A percentile compares a stretch with the other conserved stretches of the same genome.
phyloP scores from a whole-genome alignment of 2,797 vertebrate species.

The Miichthys miiuy region DNA sequence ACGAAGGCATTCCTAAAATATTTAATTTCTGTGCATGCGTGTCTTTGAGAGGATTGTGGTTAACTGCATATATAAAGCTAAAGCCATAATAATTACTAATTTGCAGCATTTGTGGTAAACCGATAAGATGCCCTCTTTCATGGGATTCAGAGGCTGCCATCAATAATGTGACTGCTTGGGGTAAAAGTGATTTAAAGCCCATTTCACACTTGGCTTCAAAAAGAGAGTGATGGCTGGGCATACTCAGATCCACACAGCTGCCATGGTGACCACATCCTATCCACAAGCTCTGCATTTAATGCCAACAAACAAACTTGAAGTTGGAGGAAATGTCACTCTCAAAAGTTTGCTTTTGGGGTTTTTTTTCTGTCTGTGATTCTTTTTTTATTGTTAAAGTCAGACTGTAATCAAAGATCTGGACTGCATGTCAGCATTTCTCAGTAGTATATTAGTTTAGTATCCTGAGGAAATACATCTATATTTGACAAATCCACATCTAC shows the following conservation, averaged over 20 bases:
- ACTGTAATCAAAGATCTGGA: constrained; percentile 1
- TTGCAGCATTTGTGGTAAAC: constrained; percentile 76
- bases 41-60: constrained; percentile 70
- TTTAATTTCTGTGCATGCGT: constrained; percentile 64
- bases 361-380: background rate
- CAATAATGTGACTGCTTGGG: constrained; percentile 75
- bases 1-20: constrained; percentile 52
- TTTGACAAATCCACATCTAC: constrained; percentile 8
- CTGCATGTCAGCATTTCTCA: background rate
- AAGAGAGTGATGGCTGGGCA: constrained; percentile 66
- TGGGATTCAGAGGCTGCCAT: constrained; percentile 73
- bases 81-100: constrained; percentile 80
- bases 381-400: background rate
- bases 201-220: constrained; percentile 83
- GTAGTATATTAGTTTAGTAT: background rate
- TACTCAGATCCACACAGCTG: constrained; percentile 64
- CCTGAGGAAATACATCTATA: background rate
- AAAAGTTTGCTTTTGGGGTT: constrained; percentile 13
- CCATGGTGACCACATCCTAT: constrained; percentile 56
- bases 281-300: constrained; percentile 51
- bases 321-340: constrained; percentile 34
- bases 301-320: constrained; percentile 47
- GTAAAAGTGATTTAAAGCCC: constrained; percentile 80
- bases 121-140: constrained; percentile 76
- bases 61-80: constrained; percentile 67